Evolutionary conservation across 2,888 invertebrate genomes (phyloP).

Genomic region (Junonia oenone): DNA sequence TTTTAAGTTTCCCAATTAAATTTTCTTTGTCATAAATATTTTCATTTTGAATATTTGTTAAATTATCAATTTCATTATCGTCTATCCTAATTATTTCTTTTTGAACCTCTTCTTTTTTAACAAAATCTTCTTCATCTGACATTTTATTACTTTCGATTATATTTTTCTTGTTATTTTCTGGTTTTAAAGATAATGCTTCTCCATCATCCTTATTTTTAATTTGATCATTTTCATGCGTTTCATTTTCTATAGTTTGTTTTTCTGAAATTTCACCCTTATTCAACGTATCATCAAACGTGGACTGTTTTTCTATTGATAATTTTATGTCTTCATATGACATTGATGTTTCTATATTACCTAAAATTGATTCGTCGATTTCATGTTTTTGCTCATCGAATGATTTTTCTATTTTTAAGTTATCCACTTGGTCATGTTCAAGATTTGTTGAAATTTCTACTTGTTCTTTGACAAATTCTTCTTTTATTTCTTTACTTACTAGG

Average conservation of each 20-base stretch:
- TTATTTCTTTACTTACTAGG: neutral
- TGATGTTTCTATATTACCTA: neutral
- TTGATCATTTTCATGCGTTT: neutral
- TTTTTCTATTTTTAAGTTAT: too few species aligned
- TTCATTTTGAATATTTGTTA: neutral
- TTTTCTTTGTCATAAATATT: neutral
- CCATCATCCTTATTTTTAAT: neutral
- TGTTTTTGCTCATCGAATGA: too few species aligned
- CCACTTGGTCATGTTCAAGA: too few species aligned
- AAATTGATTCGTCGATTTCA: neutral
- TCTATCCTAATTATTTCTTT: slow-evolving; percentile 15
- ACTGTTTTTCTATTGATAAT: neutral
- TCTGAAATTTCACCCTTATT: neutral
- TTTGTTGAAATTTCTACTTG: too few species aligned
- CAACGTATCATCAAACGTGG: neutral
- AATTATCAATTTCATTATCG: slow-evolving; percentile 17
- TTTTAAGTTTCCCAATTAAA: neutral
- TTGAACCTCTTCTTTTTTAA: neutral
- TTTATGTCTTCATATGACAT: too few species aligned
- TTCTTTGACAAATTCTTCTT: neutral
- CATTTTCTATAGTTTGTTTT: neutral
- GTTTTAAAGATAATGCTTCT: neutral
- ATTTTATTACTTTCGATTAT: neutral
- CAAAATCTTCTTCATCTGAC: neutral
- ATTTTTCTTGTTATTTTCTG: neutral